A percentile compares a stretch with the other conserved stretches of the same genome.
phyloP scores from a whole-genome alignment of 2,797 vertebrate genomes.

The Brotula barbata region DNA sequence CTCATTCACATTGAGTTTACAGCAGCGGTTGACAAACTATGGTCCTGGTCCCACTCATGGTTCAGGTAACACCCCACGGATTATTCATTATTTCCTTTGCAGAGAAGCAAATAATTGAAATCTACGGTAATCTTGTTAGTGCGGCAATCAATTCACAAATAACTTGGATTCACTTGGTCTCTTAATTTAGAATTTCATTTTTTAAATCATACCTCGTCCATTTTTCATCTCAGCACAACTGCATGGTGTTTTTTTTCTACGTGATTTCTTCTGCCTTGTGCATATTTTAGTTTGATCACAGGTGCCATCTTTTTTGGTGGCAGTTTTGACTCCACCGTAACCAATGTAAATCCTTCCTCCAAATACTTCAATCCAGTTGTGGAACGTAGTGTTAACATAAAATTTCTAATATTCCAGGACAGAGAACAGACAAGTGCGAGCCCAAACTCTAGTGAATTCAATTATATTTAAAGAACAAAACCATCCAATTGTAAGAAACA shows the following conservation, averaged over 20 bases:
- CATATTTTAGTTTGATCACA: too few relatives aligned
- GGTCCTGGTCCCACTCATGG: not conserved
- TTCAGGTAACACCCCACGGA: not conserved
- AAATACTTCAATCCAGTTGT: conserved; percentile 1
- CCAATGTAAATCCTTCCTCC: too few relatives aligned
- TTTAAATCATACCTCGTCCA: too few relatives aligned
- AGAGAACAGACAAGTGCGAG: conserved; percentile 6
- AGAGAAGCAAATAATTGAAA: too few relatives aligned
- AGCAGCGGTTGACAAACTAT: not conserved
- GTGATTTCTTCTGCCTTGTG: too few relatives aligned
- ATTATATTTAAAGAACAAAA: not conserved
- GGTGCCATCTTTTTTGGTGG: too few relatives aligned
- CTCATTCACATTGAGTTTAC: not conserved
- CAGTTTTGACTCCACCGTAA: too few relatives aligned
- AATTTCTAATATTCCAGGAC: not conserved
- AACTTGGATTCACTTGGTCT: too few relatives aligned
- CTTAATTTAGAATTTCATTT: too few relatives aligned
- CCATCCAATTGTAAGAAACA: conserved; percentile 21
- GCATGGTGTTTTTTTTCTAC: too few relatives aligned
- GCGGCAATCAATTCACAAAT: not conserved
- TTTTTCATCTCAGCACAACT: too few relatives aligned
- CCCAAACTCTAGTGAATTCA: not conserved
- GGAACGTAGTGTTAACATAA: not conserved
- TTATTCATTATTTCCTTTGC: too few relatives aligned
- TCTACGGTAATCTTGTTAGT: not conserved